Evolutionary conservation across 2,888 invertebrate genomes (phyloP), one percentile per base, ranked within the genome.

Genomic region (Dorcus hopei): DNA sequence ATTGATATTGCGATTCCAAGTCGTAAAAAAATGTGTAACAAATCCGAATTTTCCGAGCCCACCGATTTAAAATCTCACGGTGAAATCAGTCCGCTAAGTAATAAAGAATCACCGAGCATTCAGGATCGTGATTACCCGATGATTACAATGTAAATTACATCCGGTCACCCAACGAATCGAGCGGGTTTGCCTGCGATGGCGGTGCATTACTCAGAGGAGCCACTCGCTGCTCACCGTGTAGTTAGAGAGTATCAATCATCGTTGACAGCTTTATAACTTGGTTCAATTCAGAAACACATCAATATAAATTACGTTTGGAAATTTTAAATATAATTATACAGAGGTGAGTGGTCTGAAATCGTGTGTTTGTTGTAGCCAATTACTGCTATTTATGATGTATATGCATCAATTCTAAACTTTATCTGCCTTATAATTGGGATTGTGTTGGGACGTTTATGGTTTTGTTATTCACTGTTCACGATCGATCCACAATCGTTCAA

Each of bases 181-280:
- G 14, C 39, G 11, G 43, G 33, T 40, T 38, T 8, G 16, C n/a
- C 23, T 26, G 14, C 9, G 45, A 45, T 47, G 14, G 23, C 19
- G 9, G 49, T 8, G 26, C 40, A 57, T 9, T 52, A 52, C 33
- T 57, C 39, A 48, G 47, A 19, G 43, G 57, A 52, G 57, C 59
- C 57, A 40, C 61, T 57, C 51, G 48, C 58, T 58, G 65, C 58
- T 68, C 65, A 67, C 67, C 61, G 69, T 72, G 66, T 71, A 69
- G 68, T 71, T 71, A 71, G 67, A 66, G 68, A 66, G 66, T 70
- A 74, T 74, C 74, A 73, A 74, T 74, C 74, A 74, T 71, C 62
- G 69, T 56, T 69, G 74, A 73, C 74, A 74, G 74, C 72, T 73
- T 72, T 71, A 73, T 72, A 73, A 73, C 72, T 72, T 68, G 69